These are phyloP conservation scores for Operophtera brumata DNA, from an alignment of 2,888 invertebrate species.

Conservation along the genomic window DNA sequence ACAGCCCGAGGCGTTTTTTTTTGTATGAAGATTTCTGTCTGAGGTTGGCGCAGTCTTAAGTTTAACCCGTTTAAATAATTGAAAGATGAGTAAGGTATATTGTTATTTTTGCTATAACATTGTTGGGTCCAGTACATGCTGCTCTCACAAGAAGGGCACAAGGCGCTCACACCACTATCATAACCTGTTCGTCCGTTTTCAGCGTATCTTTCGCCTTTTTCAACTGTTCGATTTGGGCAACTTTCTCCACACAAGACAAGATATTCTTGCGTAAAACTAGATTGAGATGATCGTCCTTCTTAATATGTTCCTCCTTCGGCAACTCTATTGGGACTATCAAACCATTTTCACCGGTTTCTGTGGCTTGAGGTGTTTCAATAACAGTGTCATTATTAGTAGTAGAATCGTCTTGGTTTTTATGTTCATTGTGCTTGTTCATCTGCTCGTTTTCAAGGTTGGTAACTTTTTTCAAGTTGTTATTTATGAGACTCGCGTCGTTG, in stretches of 20 bases:
- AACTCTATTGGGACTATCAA: slow-evolving; percentile 13
- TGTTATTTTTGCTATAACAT: too few relatives aligned
- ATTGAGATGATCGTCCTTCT: slow-evolving; percentile 61
- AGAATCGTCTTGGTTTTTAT: slow-evolving; percentile 37
- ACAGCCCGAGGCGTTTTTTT: too few relatives aligned
- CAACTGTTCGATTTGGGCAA: slow-evolving; percentile 69
- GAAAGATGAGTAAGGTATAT: too few relatives aligned
- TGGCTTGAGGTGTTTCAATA: slow-evolving; percentile 25
- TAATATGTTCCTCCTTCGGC: slow-evolving; percentile 49
- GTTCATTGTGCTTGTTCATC: slow-evolving; percentile 62
- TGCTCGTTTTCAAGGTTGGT: slow-evolving; percentile 75
- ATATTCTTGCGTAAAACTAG: slow-evolving; percentile 67
- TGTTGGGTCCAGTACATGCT: slow-evolving; percentile 47
- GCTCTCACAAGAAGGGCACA: slow-evolving; percentile 52
- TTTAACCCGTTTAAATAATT: too few relatives aligned
- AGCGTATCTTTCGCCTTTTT: slow-evolving; percentile 59
- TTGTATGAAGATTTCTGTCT: too few relatives aligned
- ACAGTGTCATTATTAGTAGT: slow-evolving; percentile 33
- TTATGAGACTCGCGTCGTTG: slow-evolving; percentile 46
- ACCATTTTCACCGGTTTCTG: not conserved
- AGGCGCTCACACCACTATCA: slow-evolving; percentile 59
- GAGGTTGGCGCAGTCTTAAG: too few relatives aligned
- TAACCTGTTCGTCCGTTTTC: slow-evolving; percentile 60
- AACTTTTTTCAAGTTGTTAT: slow-evolving; percentile 67
- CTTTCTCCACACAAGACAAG: slow-evolving; percentile 71